A percentile compares a stretch with the other conserved stretches of the same genome.
Evolutionary conservation across 2,797 vertebrate genomes (phyloP).

Genomic region (Oreochromis mossambicus): DNA sequence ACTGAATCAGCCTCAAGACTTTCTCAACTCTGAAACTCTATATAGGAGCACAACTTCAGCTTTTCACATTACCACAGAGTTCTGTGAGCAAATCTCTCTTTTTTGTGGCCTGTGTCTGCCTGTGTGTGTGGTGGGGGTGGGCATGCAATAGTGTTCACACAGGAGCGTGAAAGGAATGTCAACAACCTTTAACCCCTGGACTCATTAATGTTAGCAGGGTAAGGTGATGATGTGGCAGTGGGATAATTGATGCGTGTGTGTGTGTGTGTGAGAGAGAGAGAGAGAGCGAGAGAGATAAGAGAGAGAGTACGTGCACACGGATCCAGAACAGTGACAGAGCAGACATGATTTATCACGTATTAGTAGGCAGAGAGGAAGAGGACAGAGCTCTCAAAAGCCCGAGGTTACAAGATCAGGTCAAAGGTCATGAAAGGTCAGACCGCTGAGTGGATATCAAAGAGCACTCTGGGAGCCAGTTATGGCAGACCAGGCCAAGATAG

Average conservation of each 20-base stretch:
- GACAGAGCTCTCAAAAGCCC: constrained; percentile 49
- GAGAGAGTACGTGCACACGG: neutral
- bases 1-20: constrained; percentile 28
- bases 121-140: constrained; percentile 19
- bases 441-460: constrained; percentile 78
- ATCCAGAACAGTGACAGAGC: constrained; percentile 44
- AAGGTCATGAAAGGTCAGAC: constrained; percentile 63
- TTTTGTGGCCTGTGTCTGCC: neutral
- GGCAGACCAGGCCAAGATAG: constrained; percentile 57
- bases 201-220: constrained; percentile 60
- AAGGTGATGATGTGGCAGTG: constrained; percentile 50
- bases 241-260: constrained; percentile 30
- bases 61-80: neutral
- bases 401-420: constrained; percentile 64
- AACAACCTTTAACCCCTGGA: constrained; percentile 63
- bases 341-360: constrained; percentile 83
- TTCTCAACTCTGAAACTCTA: constrained; percentile 4
- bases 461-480: constrained; percentile 70
- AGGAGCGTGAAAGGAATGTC: constrained; percentile 54
- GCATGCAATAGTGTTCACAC: constrained; percentile 28
- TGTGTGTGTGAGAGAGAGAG: neutral
- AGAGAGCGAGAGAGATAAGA: neutral
- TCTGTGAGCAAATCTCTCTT: neutral
- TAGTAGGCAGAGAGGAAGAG: constrained; percentile 48
- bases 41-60: neutral